Conservation (phyloP, 2,888 invertebrate species). For the Cantharis rustica region DNA sequence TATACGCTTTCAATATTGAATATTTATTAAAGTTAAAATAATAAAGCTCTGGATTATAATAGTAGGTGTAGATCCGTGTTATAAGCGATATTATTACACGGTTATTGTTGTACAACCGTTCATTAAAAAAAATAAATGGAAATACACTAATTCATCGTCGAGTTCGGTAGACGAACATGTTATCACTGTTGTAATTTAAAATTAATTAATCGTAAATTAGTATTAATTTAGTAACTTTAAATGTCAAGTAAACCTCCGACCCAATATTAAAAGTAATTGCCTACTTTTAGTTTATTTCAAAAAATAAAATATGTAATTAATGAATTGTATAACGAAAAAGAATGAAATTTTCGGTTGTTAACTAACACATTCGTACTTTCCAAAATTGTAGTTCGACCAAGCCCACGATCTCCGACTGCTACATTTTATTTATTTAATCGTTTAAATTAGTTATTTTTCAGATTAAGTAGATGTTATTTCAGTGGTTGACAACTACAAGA, state of each 20-base stretch:
- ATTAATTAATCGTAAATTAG: not conserved
- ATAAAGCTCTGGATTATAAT: constrained; percentile 18
- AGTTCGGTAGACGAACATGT: not conserved
- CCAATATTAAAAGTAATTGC: not conserved
- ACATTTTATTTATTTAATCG: constrained; percentile 30
- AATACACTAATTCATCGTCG: not conserved
- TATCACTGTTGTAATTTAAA: not conserved
- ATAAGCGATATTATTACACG: constrained; percentile 20
- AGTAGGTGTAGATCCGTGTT: constrained; percentile 17
- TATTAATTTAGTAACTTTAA: not conserved
- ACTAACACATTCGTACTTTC: constrained; percentile 13
- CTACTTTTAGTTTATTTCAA: not conserved
- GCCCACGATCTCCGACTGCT: constrained; percentile 22
- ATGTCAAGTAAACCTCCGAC: not conserved
- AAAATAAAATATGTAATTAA: not conserved
- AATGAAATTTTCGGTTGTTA: not conserved
- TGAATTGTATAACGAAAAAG: not conserved
- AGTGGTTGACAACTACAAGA: constrained; percentile 24
- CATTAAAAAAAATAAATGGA: constrained; percentile 7
- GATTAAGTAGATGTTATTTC: constrained; percentile 24
- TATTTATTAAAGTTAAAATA: constrained; percentile 26
- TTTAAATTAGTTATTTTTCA: constrained; percentile 28
- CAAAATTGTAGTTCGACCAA: constrained; percentile 23
- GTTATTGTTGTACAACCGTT: constrained; percentile 7
- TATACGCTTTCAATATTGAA: constrained; percentile 19